Evolutionary conservation across 2,797 vertebrate genomes (phyloP), one percentile per base, ranked within the genome.

Genomic region (Notolepis coatsorum): DNA sequence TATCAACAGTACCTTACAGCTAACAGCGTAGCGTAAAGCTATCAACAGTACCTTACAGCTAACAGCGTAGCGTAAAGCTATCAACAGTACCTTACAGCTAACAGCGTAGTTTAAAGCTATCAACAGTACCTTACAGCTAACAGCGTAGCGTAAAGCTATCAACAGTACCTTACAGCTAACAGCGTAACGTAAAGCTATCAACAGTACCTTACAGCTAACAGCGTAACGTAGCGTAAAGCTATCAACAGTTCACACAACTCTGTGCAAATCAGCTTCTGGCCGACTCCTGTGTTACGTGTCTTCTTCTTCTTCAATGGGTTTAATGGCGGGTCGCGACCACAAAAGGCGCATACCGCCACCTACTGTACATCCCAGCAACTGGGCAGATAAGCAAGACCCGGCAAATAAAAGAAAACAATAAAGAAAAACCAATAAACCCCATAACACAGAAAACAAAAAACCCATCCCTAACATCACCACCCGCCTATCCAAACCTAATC

Each of bases 211-310:
- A 23, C 56, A 28, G 48, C 64, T 51, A 20, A n/a, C 27, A 46
- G 25, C 52, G 49, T 30, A 46, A 28, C 52, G 49, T 20, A 47
- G 61, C 42, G 59, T 28, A 15, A 71, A 5, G 50, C 28, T 2
- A 37, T 61, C 24, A 28, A 47, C 33, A 45, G 57, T 37, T 61
- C 62, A 69, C 67, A 68, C 2, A 30, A 21, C 17, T n/a, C 53
- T 30, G 62, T 69, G 70, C 58, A 78, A 79, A 75, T 43, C 41
- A 38, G 57, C 59, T 72, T 66, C 71, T 5, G 43, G 58, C 35
- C 37, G 50, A 6, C 17, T 24, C n/a, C 5, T 25, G 2, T 45
- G 33, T 65, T 53, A 55, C 46, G 59, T 53, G 47, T 78, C 51
- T 66, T n/a, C n/a, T n/a, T n/a, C n/a, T n/a, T n/a, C n/a, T n/a